Conservation (phyloP, 2,888 invertebrate species). For the Zelleria hepariella region DNA sequence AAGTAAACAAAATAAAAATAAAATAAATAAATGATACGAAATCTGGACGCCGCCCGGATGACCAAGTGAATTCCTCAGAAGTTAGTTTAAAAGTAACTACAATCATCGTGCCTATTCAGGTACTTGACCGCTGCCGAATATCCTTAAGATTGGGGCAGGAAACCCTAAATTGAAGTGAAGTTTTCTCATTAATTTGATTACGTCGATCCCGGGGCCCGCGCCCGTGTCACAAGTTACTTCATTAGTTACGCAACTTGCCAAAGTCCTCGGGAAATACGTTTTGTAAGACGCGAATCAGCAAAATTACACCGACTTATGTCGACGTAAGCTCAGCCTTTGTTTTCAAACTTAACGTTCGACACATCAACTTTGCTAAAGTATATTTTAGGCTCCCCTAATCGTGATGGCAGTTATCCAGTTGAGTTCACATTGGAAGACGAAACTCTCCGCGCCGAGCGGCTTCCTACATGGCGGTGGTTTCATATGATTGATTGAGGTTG, state of each 20-base stretch:
- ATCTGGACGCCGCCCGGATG: no score
- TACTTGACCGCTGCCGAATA: constrained; percentile 62
- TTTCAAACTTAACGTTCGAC: background rate
- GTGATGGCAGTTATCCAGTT: background rate
- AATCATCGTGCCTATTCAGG: constrained; percentile 33
- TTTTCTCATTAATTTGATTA: constrained; percentile 72
- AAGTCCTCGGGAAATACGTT: constrained; percentile 62
- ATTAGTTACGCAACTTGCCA: constrained; percentile 67
- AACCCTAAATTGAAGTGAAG: constrained; percentile 68
- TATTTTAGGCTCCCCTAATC: background rate
- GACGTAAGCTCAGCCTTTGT: background rate
- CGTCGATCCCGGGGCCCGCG: constrained; percentile 65
- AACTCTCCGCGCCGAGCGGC: background rate
- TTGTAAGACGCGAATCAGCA: constrained; percentile 58
- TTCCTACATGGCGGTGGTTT: background rate
- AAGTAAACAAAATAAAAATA: no score
- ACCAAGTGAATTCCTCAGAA: background rate
- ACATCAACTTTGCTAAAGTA: background rate
- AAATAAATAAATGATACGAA: no score
- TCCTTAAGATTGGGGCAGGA: constrained; percentile 64
- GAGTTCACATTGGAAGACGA: background rate
- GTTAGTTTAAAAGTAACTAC: constrained; percentile 15
- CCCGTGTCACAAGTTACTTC: constrained; percentile 72
- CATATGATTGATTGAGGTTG: background rate
- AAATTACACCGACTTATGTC: constrained; percentile 33